phyloP scores from a whole-genome alignment of 2,113 vertebrate species.

The Tylochromis polylepis region DNA sequence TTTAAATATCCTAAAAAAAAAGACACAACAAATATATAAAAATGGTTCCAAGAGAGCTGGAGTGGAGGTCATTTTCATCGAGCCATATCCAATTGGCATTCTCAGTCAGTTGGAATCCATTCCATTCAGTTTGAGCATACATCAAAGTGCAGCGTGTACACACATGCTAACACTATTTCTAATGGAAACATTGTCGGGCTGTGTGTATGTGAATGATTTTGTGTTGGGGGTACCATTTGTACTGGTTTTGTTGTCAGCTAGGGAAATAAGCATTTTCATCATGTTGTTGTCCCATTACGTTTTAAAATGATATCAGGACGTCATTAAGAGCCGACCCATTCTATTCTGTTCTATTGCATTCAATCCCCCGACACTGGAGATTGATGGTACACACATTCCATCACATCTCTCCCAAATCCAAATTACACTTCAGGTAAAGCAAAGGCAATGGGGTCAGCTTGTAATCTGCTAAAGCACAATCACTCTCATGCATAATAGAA shows the following conservation, averaged over 20 bases:
- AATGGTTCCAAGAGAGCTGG: background rate
- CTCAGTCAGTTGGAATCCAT: slow-evolving; percentile 35
- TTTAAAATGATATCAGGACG: slow-evolving; percentile 57
- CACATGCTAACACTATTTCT: slow-evolving; percentile 20
- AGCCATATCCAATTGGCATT: slow-evolving; percentile 40
- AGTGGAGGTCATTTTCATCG: slow-evolving; percentile 30
- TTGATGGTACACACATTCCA: slow-evolving; percentile 45
- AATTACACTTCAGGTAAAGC: slow-evolving; percentile 66
- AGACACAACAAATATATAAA: background rate
- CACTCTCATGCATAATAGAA: slow-evolving; percentile 67
- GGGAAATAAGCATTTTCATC: slow-evolving; percentile 67
- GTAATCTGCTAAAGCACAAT: slow-evolving; percentile 64
- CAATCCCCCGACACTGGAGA: slow-evolving; percentile 41
- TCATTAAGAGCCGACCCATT: slow-evolving; percentile 51
- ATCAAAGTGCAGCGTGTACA: slow-evolving; percentile 4
- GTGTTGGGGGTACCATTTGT: slow-evolving; percentile 26
- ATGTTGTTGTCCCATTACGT: slow-evolving; percentile 49
- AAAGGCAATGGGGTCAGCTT: slow-evolving; percentile 66
- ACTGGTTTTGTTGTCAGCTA: slow-evolving; percentile 59
- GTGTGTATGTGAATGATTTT: background rate
- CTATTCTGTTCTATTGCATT: slow-evolving; percentile 27
- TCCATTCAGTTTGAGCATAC: slow-evolving; percentile 40
- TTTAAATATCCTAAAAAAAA: background rate
- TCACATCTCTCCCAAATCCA: slow-evolving; percentile 39
- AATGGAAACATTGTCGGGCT: background rate